phyloP scores from a whole-genome alignment of 2,888 invertebrate genomes.

The Cataglyphis altisquamis region DNA sequence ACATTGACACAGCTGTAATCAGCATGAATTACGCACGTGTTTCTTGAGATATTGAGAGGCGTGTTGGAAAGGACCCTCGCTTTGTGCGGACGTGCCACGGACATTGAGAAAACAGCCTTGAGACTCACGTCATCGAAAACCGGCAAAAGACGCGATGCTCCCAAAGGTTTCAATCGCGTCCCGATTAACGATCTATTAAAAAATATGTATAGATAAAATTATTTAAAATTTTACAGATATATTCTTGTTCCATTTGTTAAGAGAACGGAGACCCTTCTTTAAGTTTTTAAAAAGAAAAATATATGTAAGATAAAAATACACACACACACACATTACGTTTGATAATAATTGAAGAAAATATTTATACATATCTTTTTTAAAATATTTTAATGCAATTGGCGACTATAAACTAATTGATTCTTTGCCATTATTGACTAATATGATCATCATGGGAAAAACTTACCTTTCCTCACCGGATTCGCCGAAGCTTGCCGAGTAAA shows the following conservation, averaged over 20 bases:
- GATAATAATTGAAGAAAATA: neutral
- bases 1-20: slow-evolving; percentile 36
- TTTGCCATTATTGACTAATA: neutral
- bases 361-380: neutral
- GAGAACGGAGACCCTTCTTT: neutral
- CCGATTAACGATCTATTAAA: slow-evolving; percentile 75
- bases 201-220: neutral
- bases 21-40: slow-evolving; percentile 74
- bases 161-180: slow-evolving; percentile 73
- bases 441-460: slow-evolving; percentile 10
- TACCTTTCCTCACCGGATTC: slow-evolving; percentile 47
- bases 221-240: neutral
- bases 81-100: slow-evolving; percentile 89
- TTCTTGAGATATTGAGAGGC: slow-evolving; percentile 87
- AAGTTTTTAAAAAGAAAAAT: neutral
- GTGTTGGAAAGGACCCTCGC: slow-evolving; percentile 91
- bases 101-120: slow-evolving; percentile 92
- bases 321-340: neutral
- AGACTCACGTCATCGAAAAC: slow-evolving; percentile 91
- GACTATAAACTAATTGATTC: neutral
- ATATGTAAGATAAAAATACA: neutral
- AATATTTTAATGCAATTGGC: neutral
- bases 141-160: slow-evolving; percentile 78
- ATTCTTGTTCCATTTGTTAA: neutral
- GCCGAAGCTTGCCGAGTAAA: slow-evolving; percentile 57